Evolutionary conservation across 2,113 vertebrate genomes (phyloP).

Genomic region (Rhinolophus sinicus): DNA sequence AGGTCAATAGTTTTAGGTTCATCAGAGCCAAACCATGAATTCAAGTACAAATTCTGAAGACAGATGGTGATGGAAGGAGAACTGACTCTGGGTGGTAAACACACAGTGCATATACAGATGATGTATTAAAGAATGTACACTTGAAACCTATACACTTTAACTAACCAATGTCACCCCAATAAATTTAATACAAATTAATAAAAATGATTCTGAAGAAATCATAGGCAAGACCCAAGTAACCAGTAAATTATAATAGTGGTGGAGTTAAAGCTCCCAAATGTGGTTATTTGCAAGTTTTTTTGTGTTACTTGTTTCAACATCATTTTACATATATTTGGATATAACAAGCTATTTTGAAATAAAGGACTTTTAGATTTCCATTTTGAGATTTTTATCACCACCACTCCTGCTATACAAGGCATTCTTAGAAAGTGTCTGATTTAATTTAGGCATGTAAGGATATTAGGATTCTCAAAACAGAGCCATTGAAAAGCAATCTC

Average conservation of each 20-base stretch:
- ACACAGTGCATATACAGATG: no score
- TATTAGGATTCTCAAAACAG: slow-evolving; percentile 37
- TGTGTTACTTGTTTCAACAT: neutral
- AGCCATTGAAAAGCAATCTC: slow-evolving; percentile 25
- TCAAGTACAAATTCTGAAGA: neutral
- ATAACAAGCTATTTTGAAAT: neutral
- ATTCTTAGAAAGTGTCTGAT: slow-evolving; percentile 9
- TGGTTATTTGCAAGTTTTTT: neutral
- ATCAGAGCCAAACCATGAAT: neutral
- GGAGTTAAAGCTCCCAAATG: neutral
- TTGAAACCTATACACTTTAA: no score
- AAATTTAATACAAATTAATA: no score
- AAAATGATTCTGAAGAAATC: neutral
- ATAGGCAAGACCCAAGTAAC: neutral
- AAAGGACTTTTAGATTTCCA: neutral
- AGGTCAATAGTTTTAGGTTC: neutral
- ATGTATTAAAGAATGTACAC: no score
- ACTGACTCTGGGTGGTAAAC: no score
- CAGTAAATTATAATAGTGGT: neutral
- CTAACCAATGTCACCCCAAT: no score
- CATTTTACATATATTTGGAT: slow-evolving; percentile 29
- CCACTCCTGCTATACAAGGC: neutral
- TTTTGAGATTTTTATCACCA: neutral
- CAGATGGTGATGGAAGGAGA: no score
- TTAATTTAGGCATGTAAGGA: slow-evolving; percentile 1